phyloP scores from a whole-genome alignment of 2,113 vertebrate genomes.

The Phalacrocorax carbo region DNA sequence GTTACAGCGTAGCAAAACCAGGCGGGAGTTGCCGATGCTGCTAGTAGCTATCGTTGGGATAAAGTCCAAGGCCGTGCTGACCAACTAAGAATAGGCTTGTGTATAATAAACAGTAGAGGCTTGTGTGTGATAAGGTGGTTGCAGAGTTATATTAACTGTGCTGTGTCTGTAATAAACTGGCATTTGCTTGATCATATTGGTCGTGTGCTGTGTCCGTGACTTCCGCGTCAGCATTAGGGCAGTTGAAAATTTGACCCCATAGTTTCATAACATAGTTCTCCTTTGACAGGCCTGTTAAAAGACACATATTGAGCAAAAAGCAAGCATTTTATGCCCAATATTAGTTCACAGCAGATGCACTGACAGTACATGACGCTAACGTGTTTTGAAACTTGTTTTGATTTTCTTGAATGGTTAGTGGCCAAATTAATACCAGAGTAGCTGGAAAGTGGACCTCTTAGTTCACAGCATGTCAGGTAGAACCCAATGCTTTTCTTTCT shows the following conservation, averaged over 20 bases:
- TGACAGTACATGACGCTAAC: fast-evolving
- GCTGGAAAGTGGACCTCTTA: not conserved
- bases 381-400: not conserved
- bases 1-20: too few species aligned
- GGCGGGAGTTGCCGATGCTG: too few species aligned
- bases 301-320: fast-evolving
- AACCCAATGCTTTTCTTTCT: not conserved
- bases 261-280: not conserved
- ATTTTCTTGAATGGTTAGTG: not conserved
- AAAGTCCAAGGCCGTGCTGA: too few species aligned
- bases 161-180: too few species aligned
- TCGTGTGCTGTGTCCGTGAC: too few species aligned
- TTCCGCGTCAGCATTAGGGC: not conserved
- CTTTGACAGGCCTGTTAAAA: not conserved
- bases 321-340: fast-evolving
- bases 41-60: too few species aligned
- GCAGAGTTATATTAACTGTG: too few species aligned
- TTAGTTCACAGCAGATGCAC: not conserved
- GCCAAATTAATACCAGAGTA: not conserved
- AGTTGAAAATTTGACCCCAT: not conserved
- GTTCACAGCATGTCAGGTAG: not conserved
- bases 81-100: too few species aligned
- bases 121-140: too few species aligned
- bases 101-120: too few species aligned
- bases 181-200: too few species aligned